Base-by-base conservation (phyloP, 2,797 vertebrate species). In the Chrosomus eos region DNA sequence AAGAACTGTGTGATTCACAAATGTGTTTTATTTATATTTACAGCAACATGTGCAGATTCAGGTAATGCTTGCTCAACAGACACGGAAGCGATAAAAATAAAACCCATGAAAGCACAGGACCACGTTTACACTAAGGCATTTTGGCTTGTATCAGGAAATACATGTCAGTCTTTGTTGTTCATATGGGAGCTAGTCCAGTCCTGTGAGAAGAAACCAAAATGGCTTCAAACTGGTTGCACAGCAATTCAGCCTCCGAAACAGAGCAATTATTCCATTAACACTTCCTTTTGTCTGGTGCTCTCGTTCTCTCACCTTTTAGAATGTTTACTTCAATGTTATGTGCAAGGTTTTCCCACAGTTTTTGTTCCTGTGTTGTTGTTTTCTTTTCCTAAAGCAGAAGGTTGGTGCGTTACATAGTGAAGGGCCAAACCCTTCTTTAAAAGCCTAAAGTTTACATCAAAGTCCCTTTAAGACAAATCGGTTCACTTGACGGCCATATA, bases 171-270 rank as follows among this genome's bases (percentile, higher is more conserved):
- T 26, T 58, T 62, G 21, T 70, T 40, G 45, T 53, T 75, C 31
- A 11, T 45, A 48, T 72, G 77, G 43, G 19, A 71, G 68, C 55
- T 73, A n/a, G 58, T 85, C 64, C 14, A 28, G 40, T 64, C 53
- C 55, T 58, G n/a, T 79, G 51, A 40, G 13, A 64, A 55, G 21
- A 60, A 36, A 51, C 19, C 43, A 53, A 53, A 81, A 73, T 62
- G 26, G 55, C 38, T 53, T 51, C 33, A 67, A 87, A 88, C 78
- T 64, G 83, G 85, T 87, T 83, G 14, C 8, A 11, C 70, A 14
- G 45, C 51, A 60, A 45, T 58, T 45, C 58, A 67, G 81, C 36
- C 73, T 40, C n/a, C 43, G 19, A 72, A 51, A 64, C 7, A 33
- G 33, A 51, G 67, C 51, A 28, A 45, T 28, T 62, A 19, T 68